These are phyloP conservation scores for Ictalurus furcatus DNA, from an alignment of 2,113 vertebrate genomes.

Conservation along the genomic window DNA sequence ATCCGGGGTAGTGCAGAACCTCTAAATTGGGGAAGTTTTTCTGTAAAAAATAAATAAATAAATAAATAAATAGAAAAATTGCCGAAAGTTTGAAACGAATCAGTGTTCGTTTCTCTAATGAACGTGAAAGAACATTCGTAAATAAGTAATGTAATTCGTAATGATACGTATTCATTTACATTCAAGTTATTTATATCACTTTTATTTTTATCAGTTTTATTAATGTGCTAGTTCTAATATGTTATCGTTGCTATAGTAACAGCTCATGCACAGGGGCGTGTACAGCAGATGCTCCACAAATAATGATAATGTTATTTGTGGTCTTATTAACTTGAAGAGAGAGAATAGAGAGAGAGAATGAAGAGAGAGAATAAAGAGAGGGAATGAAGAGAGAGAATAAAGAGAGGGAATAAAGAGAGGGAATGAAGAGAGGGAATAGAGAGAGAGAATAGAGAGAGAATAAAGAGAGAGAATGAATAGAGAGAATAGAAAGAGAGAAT, in stretches of 20 bases:
- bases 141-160: too few relatives aligned
- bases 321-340: too few relatives aligned
- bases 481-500: too few relatives aligned
- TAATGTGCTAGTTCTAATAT: not conserved
- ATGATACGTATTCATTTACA: too few relatives aligned
- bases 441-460: too few relatives aligned
- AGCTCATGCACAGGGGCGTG: too few relatives aligned
- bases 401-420: not conserved
- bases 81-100: not conserved
- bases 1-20: constrained; percentile 69
- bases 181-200: too few relatives aligned
- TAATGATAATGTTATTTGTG: too few relatives aligned
- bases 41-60: constrained; percentile 63
- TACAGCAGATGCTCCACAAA: too few relatives aligned
- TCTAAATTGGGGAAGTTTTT: constrained; percentile 76
- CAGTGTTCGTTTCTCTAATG: not conserved
- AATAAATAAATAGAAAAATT: not conserved
- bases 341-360: not conserved
- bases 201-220: not conserved
- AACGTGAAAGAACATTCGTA: not conserved
- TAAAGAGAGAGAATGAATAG: too few relatives aligned
- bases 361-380: not conserved
- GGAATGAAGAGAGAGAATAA: not conserved
- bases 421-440: too few relatives aligned
- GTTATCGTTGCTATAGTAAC: too few relatives aligned